Percentiles rank a stretch among this genome's conserved stretches.
These are phyloP conservation scores for Apodemus speciosus DNA, from an alignment of 2,113 vertebrate genomes.

Conservation along the genomic window DNA sequence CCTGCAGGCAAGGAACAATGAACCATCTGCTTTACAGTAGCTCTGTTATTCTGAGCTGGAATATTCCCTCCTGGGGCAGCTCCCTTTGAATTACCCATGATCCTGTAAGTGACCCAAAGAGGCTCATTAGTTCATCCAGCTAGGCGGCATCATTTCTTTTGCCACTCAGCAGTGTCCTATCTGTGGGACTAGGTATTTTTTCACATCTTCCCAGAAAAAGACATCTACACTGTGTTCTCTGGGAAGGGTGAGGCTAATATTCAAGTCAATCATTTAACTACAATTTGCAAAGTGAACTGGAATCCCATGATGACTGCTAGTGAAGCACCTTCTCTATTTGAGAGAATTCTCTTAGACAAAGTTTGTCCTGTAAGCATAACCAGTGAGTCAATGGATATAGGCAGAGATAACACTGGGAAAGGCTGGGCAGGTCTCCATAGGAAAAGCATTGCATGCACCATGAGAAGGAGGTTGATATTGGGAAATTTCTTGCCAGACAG, in stretches of 20 bases:
- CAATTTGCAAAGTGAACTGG: background rate
- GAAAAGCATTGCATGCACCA: no score
- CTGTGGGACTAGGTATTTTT: background rate
- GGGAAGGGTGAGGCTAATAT: fast-evolving
- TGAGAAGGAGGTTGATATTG: no score
- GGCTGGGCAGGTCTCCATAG: no score
- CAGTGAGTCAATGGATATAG: background rate
- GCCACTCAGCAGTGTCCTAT: background rate
- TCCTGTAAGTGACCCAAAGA: background rate
- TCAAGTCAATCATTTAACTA: background rate
- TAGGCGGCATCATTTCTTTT: background rate
- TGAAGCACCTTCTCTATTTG: background rate
- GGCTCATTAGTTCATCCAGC: background rate
- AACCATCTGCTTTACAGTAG: background rate
- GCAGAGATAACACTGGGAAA: background rate
- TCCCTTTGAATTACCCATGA: background rate
- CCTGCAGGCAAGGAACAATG: fast-evolving
- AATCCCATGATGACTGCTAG: background rate
- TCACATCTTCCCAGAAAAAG: background rate
- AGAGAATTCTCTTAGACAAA: background rate
- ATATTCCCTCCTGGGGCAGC: background rate
- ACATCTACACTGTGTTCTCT: background rate
- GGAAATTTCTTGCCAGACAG: background rate
- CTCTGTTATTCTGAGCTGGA: background rate
- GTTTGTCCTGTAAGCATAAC: background rate